phyloP scores from a whole-genome alignment of 1,140 invertebrate species.

The Mesaphorura yosii region DNA sequence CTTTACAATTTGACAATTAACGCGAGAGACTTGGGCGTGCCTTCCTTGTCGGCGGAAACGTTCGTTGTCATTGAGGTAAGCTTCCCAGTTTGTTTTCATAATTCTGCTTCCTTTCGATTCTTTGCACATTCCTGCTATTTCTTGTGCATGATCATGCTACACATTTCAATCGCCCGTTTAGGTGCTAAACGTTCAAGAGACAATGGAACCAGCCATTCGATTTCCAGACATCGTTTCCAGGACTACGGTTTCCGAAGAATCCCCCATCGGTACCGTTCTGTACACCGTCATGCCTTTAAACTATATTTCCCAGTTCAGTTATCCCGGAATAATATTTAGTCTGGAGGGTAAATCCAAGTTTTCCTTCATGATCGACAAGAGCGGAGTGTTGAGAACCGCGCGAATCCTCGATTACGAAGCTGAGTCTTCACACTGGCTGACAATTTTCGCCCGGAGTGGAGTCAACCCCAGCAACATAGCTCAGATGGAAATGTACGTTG shows the following conservation, averaged over 20 bases:
- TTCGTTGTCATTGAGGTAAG: slow-evolving; percentile 64
- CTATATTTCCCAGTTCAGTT: background rate
- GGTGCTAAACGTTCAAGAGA: slow-evolving; percentile 24
- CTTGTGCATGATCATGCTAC: background rate
- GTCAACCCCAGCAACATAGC: slow-evolving; percentile 15
- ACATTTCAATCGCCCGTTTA: background rate
- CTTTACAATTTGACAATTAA: slow-evolving; percentile 73
- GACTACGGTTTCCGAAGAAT: slow-evolving; percentile 21
- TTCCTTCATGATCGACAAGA: slow-evolving; percentile 23
- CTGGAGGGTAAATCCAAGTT: slow-evolving; percentile 24
- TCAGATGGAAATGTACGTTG: slow-evolving; percentile 40
- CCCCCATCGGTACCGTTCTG: slow-evolving; percentile 26
- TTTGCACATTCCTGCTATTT: background rate
- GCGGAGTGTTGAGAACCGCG: slow-evolving; percentile 20
- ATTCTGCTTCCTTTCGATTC: background rate
- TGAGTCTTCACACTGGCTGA: slow-evolving; percentile 24
- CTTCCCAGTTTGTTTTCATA: background rate
- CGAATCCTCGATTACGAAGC: slow-evolving; percentile 22
- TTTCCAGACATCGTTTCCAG: slow-evolving; percentile 27
- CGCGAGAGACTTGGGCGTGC: slow-evolving; percentile 63
- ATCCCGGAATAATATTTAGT: slow-evolving; percentile 14
- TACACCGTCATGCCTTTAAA: slow-evolving; percentile 8
- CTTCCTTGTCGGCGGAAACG: slow-evolving; percentile 53
- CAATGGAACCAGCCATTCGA: slow-evolving; percentile 9
- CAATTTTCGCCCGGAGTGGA: slow-evolving; percentile 23